phyloP scores from a whole-genome alignment of 2,888 invertebrate species.

The Polyommatus icarus region DNA sequence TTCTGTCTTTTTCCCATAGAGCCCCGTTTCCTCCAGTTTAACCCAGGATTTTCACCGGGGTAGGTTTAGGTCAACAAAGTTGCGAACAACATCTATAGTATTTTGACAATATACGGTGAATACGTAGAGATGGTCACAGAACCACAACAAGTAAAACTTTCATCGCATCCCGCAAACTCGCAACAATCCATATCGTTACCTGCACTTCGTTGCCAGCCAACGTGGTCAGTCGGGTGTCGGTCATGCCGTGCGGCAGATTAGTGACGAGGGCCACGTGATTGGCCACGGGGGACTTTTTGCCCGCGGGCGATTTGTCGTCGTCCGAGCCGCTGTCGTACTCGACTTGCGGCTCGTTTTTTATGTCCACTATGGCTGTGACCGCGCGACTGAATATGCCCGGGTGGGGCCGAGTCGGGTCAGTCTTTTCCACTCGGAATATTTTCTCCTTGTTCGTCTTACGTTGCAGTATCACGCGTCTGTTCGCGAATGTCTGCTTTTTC shows the following conservation, averaged over 20 bases:
- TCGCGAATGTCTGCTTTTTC: slow-evolving; percentile 48
- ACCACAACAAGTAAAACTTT: slow-evolving; percentile 13
- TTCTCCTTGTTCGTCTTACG: slow-evolving; percentile 57
- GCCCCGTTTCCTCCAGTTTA: too few species aligned
- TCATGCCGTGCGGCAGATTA: slow-evolving; percentile 72
- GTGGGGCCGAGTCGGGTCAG: slow-evolving; percentile 56
- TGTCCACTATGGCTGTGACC: slow-evolving; percentile 58
- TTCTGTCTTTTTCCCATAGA: too few species aligned
- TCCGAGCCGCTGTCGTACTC: slow-evolving; percentile 58
- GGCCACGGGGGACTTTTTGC: not conserved
- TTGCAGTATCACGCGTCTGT: slow-evolving; percentile 67
- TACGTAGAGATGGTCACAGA: not conserved
- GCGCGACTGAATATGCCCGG: slow-evolving; percentile 69
- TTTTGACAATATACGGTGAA: too few species aligned
- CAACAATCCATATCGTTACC: slow-evolving; percentile 55
- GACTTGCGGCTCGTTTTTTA: slow-evolving; percentile 53
- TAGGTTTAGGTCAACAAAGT: too few species aligned
- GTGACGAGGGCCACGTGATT: slow-evolving; percentile 50
- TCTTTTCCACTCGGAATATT: slow-evolving; percentile 55
- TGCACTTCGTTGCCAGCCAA: slow-evolving; percentile 68
- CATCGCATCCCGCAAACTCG: not conserved
- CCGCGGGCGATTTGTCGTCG: slow-evolving; percentile 52
- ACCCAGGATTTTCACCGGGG: too few species aligned
- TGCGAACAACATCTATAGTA: too few species aligned
- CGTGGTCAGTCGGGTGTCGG: slow-evolving; percentile 65